Evolutionary conservation across 2,113 vertebrate genomes (phyloP).

Genomic region (Thomomys bottae): DNA sequence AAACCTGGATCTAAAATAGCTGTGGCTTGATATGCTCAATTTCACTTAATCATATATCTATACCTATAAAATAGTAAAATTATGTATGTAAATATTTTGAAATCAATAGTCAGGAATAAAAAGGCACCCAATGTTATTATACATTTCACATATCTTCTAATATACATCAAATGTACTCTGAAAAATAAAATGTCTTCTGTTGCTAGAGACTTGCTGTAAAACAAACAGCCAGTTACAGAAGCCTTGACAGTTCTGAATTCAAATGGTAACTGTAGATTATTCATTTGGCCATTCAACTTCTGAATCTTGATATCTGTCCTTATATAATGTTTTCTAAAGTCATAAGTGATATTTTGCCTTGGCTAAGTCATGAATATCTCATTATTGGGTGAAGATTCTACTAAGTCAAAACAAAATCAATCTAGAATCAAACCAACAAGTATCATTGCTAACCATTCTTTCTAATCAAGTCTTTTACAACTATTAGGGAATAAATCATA

Average conservation of each 20-base stretch:
- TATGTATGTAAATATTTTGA: not conserved
- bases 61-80: too few species aligned
- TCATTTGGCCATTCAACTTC: not conserved
- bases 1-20: not conserved
- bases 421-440: not conserved
- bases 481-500: not conserved
- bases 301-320: not conserved
- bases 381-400: not conserved
- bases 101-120: not conserved
- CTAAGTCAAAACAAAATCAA: not conserved
- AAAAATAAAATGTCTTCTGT: not conserved
- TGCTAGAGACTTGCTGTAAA: conserved; percentile 31
- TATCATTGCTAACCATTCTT: too few species aligned
- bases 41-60: not conserved
- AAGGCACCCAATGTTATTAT: conserved; percentile 1
- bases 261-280: conserved; percentile 31
- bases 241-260: not conserved
- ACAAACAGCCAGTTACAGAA: not conserved
- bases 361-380: not conserved
- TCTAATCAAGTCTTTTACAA: not conserved
- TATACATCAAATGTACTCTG: not conserved
- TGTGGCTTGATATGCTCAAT: not conserved
- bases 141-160: not conserved
- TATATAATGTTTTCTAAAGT: conserved; percentile 29
- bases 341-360: not conserved